Conservation (phyloP, 2,888 invertebrate genomes). For the Podabrus alpinus region DNA sequence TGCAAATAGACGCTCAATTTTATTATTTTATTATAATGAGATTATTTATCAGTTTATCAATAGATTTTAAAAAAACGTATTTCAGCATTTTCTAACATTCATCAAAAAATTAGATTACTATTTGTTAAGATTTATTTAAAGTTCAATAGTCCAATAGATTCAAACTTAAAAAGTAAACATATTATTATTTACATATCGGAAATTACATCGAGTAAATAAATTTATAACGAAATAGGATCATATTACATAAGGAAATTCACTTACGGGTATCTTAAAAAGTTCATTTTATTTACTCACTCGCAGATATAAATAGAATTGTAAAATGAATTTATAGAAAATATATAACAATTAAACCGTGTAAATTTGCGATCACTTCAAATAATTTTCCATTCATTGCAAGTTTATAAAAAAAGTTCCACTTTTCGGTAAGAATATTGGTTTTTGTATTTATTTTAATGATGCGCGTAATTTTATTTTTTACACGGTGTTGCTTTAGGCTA, state of each 20-base stretch:
- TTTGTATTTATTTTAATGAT: background rate
- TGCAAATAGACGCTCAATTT: too few species aligned
- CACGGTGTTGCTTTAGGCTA: background rate
- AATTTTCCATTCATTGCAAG: background rate
- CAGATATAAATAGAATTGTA: background rate
- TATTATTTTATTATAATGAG: too few species aligned
- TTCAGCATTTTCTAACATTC: background rate
- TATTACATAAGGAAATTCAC: constrained; percentile 7
- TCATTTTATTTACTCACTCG: constrained; percentile 2
- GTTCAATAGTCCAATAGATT: background rate
- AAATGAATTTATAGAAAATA: background rate
- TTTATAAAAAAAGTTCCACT: background rate
- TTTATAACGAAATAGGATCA: constrained; percentile 6
- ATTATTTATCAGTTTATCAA: too few species aligned
- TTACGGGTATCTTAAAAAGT: background rate
- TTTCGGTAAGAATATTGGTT: background rate
- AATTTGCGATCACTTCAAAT: background rate
- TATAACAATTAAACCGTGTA: background rate
- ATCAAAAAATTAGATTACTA: background rate
- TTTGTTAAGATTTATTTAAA: background rate
- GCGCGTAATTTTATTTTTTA: background rate
- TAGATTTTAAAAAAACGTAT: background rate
- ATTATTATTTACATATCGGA: background rate
- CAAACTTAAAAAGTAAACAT: background rate
- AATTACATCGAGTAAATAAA: constrained; percentile 8